These are phyloP conservation scores for Gasteruption jaculator DNA, from an alignment of 2,888 invertebrate genomes.

Conservation along the genomic window DNA sequence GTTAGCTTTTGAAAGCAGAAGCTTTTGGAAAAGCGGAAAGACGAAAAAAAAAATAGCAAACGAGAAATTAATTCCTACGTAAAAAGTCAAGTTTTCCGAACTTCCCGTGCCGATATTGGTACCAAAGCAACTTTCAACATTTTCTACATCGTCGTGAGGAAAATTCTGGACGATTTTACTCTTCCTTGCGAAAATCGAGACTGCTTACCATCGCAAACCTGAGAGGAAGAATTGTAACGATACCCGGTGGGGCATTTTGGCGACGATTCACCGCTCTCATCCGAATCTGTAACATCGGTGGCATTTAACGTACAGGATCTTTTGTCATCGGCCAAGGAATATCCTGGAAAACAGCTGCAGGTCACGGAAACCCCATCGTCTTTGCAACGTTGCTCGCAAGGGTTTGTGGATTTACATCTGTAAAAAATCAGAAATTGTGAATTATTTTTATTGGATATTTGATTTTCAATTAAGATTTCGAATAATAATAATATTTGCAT, in stretches of 20 bases:
- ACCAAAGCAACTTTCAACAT: conserved; percentile 7
- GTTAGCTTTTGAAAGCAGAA: too few relatives aligned
- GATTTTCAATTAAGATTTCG: neutral
- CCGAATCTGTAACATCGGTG: conserved; percentile 7
- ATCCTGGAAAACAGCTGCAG: conserved; percentile 71
- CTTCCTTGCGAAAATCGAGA: too few relatives aligned
- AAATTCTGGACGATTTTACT: too few relatives aligned
- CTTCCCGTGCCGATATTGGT: too few relatives aligned
- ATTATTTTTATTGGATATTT: conserved; percentile 12
- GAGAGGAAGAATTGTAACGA: conserved; percentile 36
- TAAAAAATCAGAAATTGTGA: conserved; percentile 5
- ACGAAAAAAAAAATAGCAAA: too few relatives aligned
- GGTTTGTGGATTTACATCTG: conserved; percentile 61
- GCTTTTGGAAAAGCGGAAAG: too few relatives aligned
- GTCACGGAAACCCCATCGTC: conserved; percentile 66
- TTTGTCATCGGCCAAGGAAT: conserved; percentile 62
- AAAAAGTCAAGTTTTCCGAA: too few relatives aligned
- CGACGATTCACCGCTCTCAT: conserved; percentile 28
- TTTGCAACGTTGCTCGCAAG: conserved; percentile 70
- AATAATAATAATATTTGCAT: neutral
- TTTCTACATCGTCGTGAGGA: conserved; percentile 7
- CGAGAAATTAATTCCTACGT: too few relatives aligned
- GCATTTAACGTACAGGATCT: conserved; percentile 59
- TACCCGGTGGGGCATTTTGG: conserved; percentile 42
- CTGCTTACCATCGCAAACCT: conserved; percentile 47